phyloP scores from a whole-genome alignment of 2,113 vertebrate genomes.

The Nothocercus julius region DNA sequence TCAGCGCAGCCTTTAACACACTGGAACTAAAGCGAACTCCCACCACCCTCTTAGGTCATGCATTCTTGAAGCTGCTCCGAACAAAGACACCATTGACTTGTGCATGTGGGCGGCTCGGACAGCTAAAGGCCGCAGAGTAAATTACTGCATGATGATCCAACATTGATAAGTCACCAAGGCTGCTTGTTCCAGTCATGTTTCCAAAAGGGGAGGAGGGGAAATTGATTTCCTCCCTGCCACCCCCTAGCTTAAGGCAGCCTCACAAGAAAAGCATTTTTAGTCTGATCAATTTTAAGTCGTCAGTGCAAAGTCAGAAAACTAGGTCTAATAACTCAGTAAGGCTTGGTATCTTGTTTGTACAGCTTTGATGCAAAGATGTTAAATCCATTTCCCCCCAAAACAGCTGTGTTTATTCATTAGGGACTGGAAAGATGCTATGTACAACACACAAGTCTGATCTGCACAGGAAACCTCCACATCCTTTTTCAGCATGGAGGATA shows the following conservation, averaged over 20 bases:
- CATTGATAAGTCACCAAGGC: constrained; percentile 27
- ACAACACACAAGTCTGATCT: constrained; percentile 1
- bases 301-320: background rate
- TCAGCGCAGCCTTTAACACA: constrained; percentile 1
- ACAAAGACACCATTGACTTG: constrained; percentile 90
- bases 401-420: constrained; percentile 62
- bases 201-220: background rate
- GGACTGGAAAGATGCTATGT: constrained; percentile 24
- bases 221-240: background rate
- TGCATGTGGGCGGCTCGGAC: constrained; percentile 74
- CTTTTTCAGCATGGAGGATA: constrained; percentile 4
- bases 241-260: background rate
- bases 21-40: constrained; percentile 77
- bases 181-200: constrained; percentile 28
- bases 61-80: constrained; percentile 81
- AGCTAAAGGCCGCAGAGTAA: constrained; percentile 46
- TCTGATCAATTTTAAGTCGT: background rate
- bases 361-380: constrained; percentile 54
- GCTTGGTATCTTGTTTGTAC: constrained; percentile 35
- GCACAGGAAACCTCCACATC: constrained; percentile 46
- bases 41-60: constrained; percentile 84
- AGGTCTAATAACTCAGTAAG: background rate
- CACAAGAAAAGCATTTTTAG: background rate
- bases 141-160: constrained; percentile 56
- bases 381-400: background rate